Percentiles rank a stretch among this genome's conserved stretches.
Conservation (phyloP, 2,888 invertebrate species). For the Agonopterix arenella region DNA sequence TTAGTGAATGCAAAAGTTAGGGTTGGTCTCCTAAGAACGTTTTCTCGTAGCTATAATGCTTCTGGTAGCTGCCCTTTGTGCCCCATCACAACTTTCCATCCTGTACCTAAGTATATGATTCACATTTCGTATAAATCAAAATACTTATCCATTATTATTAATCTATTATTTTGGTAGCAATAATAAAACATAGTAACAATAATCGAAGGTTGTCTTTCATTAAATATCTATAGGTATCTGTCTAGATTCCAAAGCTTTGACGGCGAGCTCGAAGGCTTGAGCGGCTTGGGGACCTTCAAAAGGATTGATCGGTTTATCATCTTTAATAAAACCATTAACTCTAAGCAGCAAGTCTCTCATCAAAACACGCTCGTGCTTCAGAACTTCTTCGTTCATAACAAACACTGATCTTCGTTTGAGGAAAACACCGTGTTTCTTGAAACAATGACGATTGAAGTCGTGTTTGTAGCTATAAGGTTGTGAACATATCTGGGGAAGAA, state of each 20-base stretch:
- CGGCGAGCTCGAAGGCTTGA: constrained; percentile 35
- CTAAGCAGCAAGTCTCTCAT: constrained; percentile 40
- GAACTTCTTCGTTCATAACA: constrained; percentile 52
- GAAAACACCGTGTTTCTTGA: constrained; percentile 56
- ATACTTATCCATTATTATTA: too few relatives aligned
- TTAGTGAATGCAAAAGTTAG: too few relatives aligned
- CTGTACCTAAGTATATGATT: too few relatives aligned
- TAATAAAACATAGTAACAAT: not conserved
- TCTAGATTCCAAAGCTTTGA: constrained; percentile 33
- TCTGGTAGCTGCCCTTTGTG: too few relatives aligned
- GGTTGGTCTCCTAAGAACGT: too few relatives aligned
- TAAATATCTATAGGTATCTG: constrained; percentile 27
- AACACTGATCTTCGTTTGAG: constrained; percentile 40
- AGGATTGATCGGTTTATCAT: constrained; percentile 33
- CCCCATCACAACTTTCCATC: too few relatives aligned
- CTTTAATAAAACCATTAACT: constrained; percentile 29
- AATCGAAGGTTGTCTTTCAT: not conserved
- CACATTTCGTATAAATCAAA: not conserved
- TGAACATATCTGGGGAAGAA: constrained; percentile 46
- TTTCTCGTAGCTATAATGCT: too few relatives aligned
- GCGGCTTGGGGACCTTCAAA: constrained; percentile 42
- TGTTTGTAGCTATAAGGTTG: constrained; percentile 61
- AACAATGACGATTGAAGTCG: constrained; percentile 57
- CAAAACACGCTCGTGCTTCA: constrained; percentile 36
- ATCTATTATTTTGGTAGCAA: too few relatives aligned